Percentiles rank a stretch among this genome's conserved stretches.
Conservation (phyloP, 2,113 vertebrate genomes). For the Galemys pyrenaicus region DNA sequence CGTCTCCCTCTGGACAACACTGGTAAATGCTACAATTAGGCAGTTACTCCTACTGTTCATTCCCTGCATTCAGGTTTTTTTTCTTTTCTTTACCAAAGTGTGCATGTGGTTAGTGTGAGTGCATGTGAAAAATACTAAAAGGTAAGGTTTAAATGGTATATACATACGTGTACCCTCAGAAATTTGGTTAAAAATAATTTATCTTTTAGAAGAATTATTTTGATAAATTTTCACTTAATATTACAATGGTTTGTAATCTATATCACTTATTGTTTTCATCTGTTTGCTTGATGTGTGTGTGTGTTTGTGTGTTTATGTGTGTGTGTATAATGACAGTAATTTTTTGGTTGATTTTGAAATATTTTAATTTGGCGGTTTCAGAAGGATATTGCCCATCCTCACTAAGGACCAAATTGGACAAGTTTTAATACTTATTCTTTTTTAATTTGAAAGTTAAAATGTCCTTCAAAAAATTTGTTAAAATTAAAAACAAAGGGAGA, state of each 20-base stretch:
- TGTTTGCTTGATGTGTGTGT: neutral
- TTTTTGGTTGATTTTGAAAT: neutral
- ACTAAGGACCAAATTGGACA: neutral
- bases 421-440: neutral
- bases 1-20: neutral
- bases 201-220: neutral
- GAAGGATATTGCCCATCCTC: neutral
- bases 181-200: neutral
- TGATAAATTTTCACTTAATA: neutral
- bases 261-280: neutral
- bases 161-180: neutral
- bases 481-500: neutral
- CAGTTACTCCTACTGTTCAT: neutral
- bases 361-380: neutral
- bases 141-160: neutral
- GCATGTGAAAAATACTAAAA: neutral
- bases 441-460: neutral
- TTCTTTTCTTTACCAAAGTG: neutral
- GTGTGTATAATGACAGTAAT: neutral
- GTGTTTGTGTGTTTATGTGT: neutral
- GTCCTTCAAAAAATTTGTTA: neutral
- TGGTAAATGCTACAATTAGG: neutral
- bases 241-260: neutral
- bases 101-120: neutral
- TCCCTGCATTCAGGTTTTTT: neutral